Percentiles rank a stretch among this genome's conserved stretches.
These are phyloP conservation scores for Cosmorhoe ocellata DNA, from an alignment of 2,888 invertebrate genomes.

Conservation along the genomic window DNA sequence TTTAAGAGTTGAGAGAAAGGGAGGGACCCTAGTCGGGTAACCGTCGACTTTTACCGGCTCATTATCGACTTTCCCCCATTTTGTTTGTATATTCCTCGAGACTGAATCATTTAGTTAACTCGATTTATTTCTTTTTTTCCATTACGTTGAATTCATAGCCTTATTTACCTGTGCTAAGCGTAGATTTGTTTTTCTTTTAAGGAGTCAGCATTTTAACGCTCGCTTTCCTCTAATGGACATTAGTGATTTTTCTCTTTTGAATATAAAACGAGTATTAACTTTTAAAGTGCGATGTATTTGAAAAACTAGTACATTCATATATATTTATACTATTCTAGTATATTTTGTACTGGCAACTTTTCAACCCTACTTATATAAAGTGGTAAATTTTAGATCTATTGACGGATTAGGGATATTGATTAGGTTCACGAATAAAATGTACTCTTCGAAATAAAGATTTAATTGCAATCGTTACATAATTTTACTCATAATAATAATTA, in stretches of 20 bases:
- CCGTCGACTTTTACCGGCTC: slow-evolving; percentile 67
- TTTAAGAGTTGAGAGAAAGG: slow-evolving; percentile 71
- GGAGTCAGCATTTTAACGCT: neutral
- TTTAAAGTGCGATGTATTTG: too few species aligned
- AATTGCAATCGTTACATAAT: slow-evolving; percentile 82
- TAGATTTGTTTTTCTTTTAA: slow-evolving; percentile 10
- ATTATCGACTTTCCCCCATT: slow-evolving; percentile 69
- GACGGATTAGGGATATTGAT: too few species aligned
- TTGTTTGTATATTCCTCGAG: slow-evolving; percentile 57
- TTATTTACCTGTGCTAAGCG: slow-evolving; percentile 17
- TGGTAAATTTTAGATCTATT: too few species aligned
- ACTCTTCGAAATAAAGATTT: slow-evolving; percentile 78
- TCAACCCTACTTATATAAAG: too few species aligned
- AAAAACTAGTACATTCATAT: too few species aligned
- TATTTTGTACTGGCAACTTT: too few species aligned
- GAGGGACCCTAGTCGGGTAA: slow-evolving; percentile 55
- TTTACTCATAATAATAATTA: slow-evolving; percentile 78
- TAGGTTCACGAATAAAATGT: slow-evolving; percentile 40
- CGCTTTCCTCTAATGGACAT: neutral
- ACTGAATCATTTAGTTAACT: slow-evolving; percentile 51
- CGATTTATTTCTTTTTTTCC: slow-evolving; percentile 46
- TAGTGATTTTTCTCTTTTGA: too few species aligned
- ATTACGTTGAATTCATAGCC: slow-evolving; percentile 28
- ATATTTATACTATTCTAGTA: too few species aligned
- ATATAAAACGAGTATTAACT: too few species aligned